These are phyloP conservation scores for Meta bourneti DNA, from an alignment of 2,888 invertebrate species.

Conservation along the genomic window DNA sequence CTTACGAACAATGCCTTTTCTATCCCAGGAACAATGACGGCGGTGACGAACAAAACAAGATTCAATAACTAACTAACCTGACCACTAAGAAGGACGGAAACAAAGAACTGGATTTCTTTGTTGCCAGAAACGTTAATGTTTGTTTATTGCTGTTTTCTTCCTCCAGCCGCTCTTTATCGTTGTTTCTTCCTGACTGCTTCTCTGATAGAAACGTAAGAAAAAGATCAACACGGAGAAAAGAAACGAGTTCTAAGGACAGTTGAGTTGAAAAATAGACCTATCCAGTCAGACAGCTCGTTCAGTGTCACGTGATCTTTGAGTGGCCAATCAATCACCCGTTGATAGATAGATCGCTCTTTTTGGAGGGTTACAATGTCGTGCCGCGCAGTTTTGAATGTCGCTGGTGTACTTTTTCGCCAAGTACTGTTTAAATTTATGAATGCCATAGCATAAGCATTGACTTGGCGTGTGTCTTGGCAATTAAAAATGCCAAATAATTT, in stretches of 20 bases:
- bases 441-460: background rate
- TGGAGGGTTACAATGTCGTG: constrained; percentile 39
- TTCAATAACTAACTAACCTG: constrained; percentile 47
- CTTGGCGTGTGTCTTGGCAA: too few species aligned
- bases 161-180: background rate
- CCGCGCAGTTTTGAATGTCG: background rate
- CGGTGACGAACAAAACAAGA: constrained; percentile 16
- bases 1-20: background rate
- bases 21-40: background rate
- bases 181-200: background rate
- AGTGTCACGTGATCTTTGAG: constrained; percentile 71
- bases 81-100: background rate
- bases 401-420: background rate
- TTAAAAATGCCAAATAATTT: too few species aligned
- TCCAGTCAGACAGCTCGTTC: constrained; percentile 70
- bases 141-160: constrained; percentile 51
- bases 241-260: constrained; percentile 46
- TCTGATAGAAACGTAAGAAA: constrained; percentile 43
- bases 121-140: constrained; percentile 37
- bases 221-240: constrained; percentile 50
- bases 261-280: constrained; percentile 63
- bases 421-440: background rate
- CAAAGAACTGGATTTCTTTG: constrained; percentile 23
- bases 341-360: constrained; percentile 63
- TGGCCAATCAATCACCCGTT: constrained; percentile 68